Evolutionary conservation across 2,888 invertebrate genomes (phyloP).

Genomic region (Strigamia maritima): DNA sequence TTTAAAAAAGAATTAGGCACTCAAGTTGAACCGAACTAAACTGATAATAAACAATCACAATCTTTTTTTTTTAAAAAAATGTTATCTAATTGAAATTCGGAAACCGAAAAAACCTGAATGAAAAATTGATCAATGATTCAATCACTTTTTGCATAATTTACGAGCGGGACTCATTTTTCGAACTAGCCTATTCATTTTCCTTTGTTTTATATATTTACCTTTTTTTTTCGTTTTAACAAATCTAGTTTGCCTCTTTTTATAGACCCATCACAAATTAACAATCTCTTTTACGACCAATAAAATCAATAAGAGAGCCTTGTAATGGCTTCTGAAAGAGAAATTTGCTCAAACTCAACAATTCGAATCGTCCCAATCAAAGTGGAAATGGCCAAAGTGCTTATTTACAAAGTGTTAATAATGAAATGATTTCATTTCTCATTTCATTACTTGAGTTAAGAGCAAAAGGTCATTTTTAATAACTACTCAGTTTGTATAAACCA

Average conservation of each 20-base stretch:
- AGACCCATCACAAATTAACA: slow-evolving; percentile 27
- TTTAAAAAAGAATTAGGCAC: not conserved
- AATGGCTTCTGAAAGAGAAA: slow-evolving; percentile 25
- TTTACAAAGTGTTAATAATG: not conserved
- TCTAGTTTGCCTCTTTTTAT: not conserved
- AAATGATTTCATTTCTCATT: not conserved
- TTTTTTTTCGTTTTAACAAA: not conserved
- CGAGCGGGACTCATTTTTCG: not conserved
- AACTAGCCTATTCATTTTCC: not conserved
- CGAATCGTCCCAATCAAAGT: not conserved
- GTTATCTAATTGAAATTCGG: not conserved
- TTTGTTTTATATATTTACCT: slow-evolving; percentile 16
- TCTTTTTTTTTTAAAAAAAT: not conserved
- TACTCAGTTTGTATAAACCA: not conserved
- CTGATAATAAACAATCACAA: not conserved
- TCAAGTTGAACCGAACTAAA: not conserved
- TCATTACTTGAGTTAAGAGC: not conserved
- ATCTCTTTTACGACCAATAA: slow-evolving; percentile 28
- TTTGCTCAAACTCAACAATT: slow-evolving; percentile 1
- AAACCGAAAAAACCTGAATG: not conserved
- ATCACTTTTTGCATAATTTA: not conserved
- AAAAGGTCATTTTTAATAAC: slow-evolving; percentile 15
- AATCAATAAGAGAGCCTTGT: slow-evolving; percentile 8
- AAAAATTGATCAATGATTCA: not conserved
- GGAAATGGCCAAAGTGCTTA: too few relatives aligned